A percentile compares a stretch with the other conserved stretches of the same genome.
Conservation (phyloP, 2,113 vertebrate species). For the Rhineura floridana region DNA sequence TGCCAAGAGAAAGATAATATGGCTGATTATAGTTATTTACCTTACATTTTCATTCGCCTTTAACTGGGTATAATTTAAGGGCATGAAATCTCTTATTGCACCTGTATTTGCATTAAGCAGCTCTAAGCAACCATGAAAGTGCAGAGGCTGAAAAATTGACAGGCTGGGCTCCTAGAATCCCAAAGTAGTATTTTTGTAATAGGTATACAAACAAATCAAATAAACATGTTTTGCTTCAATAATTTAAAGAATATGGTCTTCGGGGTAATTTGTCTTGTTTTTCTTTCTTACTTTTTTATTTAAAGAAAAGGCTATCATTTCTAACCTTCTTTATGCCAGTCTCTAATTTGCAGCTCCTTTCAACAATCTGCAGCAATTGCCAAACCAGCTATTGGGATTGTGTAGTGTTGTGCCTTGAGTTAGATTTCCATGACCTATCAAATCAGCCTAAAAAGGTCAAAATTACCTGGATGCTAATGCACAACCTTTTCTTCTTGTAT, state of each 20-base stretch:
- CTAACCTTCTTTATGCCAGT: conserved; percentile 79
- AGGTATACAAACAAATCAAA: conserved; percentile 86
- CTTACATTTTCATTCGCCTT: conserved; percentile 87
- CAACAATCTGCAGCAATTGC: conserved; percentile 77
- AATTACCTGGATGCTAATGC: conserved; percentile 69
- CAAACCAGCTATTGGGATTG: conserved; percentile 71
- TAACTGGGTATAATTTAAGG: conserved; percentile 88
- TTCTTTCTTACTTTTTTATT: not conserved
- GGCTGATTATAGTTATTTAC: conserved; percentile 89
- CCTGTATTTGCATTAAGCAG: conserved; percentile 86
- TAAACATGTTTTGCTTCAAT: conserved; percentile 87
- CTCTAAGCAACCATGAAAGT: conserved; percentile 87
- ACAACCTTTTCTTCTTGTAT: conserved; percentile 46
- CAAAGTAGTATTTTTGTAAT: conserved; percentile 86
- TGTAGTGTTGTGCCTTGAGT: conserved; percentile 64
- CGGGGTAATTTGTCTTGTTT: conserved; percentile 77
- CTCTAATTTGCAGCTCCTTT: conserved; percentile 75
- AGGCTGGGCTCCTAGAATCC: conserved; percentile 83
- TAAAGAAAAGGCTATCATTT: conserved; percentile 67
- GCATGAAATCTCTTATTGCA: conserved; percentile 88
- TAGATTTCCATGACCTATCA: conserved; percentile 68
- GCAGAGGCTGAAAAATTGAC: conserved; percentile 85
- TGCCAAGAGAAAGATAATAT: conserved; percentile 86
- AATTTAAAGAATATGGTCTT: conserved; percentile 84
- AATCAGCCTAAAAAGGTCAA: conserved; percentile 62